Evolutionary conservation across 2,113 vertebrate genomes (phyloP), one percentile per base, ranked within the genome.

Genomic region (Grammomys surdaster): DNA sequence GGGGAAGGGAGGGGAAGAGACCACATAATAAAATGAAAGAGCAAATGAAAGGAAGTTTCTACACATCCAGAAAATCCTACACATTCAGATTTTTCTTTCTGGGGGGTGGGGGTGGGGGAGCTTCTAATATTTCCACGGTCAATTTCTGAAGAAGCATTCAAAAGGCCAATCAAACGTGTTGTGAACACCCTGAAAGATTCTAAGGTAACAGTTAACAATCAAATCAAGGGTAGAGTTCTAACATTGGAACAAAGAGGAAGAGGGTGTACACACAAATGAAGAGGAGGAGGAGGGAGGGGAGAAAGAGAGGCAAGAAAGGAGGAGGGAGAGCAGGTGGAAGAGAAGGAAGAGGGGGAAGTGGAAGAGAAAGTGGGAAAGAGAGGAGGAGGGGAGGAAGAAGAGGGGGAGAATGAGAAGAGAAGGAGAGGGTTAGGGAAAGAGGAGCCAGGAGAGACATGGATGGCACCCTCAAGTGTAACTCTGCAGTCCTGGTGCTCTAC

Each of bases 81-180:
- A 82, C 58, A 20, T 76, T 4, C 70, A 90, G 63, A 40, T 80
- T 90, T 86, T n/a, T 70, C 43, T 46, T 75, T 43, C 11, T 4
- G 20, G 40, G 8, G 16, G 33, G 12, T 5, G 4, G 3, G 3
- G 5, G 43, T 28, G 28, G 12, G 17, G 89, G 78, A 76, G 51
- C 56, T 80, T 89, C 70, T 58, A 77, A 76, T 26, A 81, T 90
- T 95, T 72, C 65, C 90, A 93, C 91, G 65, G 90, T 54, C 40
- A 81, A 43, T 77, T 85, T 93, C 94, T 82, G 92, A 72, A 81
- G 46, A 92, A 85, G 63, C 36, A 70, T 43, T 89, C 54, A 43
- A 70, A 76, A 93, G 51, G 17, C 69, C 46, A 75, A 60, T 22
- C 73, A 26, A 89, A 48, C 16, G 31, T 63, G 81, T 1, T 6